Base-by-base conservation (phyloP, 2,797 vertebrate species). In the Holocentrus rufus region DNA sequence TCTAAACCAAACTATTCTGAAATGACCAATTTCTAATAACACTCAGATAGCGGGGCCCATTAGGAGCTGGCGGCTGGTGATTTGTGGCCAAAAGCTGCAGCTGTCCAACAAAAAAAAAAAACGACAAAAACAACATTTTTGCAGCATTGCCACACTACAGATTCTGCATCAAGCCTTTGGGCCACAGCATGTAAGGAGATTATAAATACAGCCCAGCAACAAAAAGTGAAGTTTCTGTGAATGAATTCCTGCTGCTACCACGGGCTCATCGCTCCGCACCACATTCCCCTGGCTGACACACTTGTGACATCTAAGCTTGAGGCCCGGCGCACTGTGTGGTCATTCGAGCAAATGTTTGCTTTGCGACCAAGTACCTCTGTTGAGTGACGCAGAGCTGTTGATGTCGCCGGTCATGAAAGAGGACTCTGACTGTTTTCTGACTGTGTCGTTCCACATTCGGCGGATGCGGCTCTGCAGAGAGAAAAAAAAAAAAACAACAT, bases 371-470 rank as follows among this genome's bases (percentile, higher is more conserved):
- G 92, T 97, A 99, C 98, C 98, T 98, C 98, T 97, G 95, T 99
- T 99, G 90, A 99, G 95, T 65, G 98, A 98, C 0, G 97, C 97
- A 20, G 97, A 98, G 92, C 97, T 99, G 95, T 98, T 99, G 95
- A 99, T 97, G 93, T 99, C 98, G 56, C 97, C 98, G 27, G 98
- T 98, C 93, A 99, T 99, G 88, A 99, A 99, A 84, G 98, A 99
- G 58, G 98, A 99, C 91, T 99, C 98, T 0, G 98, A 97, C 93
- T 99, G 98, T 84, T 99, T 99, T 89, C 98, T 94, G 84, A 99
- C 98, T 0, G 98, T 99, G 93, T 99, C 98, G 68, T 99, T 99
- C 98, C 98, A 99, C 98, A 99, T 99, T 84, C 98, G 95, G 78
- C 98, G 96, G 88, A 99, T 99, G 69, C 98, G 98, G 87, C 98